These are phyloP conservation scores for Otus sunia DNA, from an alignment of 2,113 vertebrate species.

Conservation along the genomic window DNA sequence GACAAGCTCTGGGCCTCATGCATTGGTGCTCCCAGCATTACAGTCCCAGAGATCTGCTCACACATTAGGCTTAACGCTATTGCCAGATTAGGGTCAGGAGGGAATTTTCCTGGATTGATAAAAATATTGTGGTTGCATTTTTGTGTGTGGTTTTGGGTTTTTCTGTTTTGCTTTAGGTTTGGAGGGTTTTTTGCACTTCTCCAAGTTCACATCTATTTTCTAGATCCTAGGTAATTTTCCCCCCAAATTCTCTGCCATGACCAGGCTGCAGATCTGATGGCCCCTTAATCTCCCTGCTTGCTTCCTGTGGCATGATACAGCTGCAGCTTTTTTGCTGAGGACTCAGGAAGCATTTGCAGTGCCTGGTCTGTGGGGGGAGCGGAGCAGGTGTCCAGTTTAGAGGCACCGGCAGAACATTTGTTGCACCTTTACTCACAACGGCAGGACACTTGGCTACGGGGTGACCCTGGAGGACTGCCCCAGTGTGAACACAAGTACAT, in stretches of 20 bases:
- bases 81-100: constrained; percentile 62
- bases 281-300: background rate
- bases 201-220: background rate
- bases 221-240: background rate
- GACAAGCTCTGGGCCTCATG: background rate
- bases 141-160: background rate
- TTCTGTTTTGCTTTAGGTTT: background rate
- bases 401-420: background rate
- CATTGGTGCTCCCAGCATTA: background rate
- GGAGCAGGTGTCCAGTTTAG: background rate
- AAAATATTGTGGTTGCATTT: background rate
- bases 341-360: background rate
- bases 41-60: background rate
- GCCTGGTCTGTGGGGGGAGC: background rate
- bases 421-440: background rate
- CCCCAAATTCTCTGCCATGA: background rate
- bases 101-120: constrained; percentile 38
- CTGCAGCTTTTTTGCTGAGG: background rate
- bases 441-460: background rate
- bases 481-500: background rate
- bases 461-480: background rate
- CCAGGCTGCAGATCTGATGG: background rate
- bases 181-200: background rate
- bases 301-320: background rate
- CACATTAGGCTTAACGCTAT: background rate